phyloP scores from a whole-genome alignment of 1,140 invertebrate species.

The Plodia interpunctella region DNA sequence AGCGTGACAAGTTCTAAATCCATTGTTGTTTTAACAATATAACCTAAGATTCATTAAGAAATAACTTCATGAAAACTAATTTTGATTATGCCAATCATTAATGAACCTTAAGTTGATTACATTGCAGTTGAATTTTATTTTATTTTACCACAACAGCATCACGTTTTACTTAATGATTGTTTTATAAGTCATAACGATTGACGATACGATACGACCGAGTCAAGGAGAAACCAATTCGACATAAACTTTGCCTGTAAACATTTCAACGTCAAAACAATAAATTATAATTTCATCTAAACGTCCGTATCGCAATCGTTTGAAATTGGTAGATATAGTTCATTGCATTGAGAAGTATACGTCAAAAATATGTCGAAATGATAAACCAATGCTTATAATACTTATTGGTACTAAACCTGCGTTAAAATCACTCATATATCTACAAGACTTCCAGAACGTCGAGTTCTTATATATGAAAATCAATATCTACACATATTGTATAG shows the following conservation, averaged over 20 bases:
- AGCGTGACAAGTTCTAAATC: background rate
- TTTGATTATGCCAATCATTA: background rate
- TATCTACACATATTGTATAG: no score
- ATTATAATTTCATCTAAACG: background rate
- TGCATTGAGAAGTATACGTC: background rate
- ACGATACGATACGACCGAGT: constrained; percentile 4
- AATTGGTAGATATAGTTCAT: background rate
- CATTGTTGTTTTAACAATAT: background rate
- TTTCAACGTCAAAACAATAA: background rate
- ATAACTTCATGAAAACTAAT: background rate
- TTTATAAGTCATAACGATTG: background rate
- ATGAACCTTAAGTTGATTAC: constrained; percentile 9
- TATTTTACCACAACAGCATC: background rate
- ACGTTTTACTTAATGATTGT: background rate
- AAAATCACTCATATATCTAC: background rate
- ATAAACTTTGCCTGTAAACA: background rate
- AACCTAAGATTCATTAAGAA: constrained; percentile 9
- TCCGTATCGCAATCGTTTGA: background rate
- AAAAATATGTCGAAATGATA: background rate
- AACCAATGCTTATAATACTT: background rate
- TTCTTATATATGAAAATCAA: no score
- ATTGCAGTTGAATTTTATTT: background rate
- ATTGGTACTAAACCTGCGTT: background rate
- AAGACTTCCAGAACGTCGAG: no score
- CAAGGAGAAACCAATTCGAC: background rate